Evolutionary conservation across 23 tunicate genomes (phyloP).

Genomic region (Ciona savignyi): DNA sequence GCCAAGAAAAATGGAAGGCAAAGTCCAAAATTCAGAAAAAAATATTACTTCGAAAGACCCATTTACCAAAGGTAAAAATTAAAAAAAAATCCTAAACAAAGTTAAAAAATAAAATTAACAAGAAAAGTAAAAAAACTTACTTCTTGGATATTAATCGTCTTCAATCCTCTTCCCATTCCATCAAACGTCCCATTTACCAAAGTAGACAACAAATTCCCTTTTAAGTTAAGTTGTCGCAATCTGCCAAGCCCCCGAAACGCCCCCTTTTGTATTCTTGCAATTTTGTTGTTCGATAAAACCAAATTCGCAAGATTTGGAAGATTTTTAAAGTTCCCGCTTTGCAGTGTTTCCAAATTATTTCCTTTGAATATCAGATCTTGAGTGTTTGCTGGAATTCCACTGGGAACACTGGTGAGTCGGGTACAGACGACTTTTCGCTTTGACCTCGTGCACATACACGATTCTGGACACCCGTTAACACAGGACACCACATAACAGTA

Average conservation of each 20-base stretch:
- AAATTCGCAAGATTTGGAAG: conserved; percentile 5
- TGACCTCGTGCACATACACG: conserved; percentile 19
- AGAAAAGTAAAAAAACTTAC: conserved; percentile 3
- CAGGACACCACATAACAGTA: background rate
- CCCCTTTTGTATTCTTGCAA: conserved; percentile 1
- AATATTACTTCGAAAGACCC: background rate
- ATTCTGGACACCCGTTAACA: conserved; percentile 10
- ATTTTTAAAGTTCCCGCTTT: conserved; percentile 4
- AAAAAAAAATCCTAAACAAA: too few species aligned
- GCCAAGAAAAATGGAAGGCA: background rate
- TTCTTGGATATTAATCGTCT: conserved; percentile 20
- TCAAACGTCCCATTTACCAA: conserved; percentile 20
- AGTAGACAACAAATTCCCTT: conserved; percentile 12
- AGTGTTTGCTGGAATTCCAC: conserved; percentile 11
- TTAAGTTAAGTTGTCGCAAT: conserved; percentile 20
- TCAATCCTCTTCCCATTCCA: conserved; percentile 13
- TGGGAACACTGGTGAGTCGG: background rate
- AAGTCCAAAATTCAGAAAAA: background rate
- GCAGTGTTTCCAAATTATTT: conserved; percentile 2
- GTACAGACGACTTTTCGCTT: conserved; percentile 19
- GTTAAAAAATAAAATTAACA: background rate
- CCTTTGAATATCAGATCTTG: conserved; percentile 24
- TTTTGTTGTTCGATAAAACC: conserved; percentile 20
- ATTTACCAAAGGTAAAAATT: too few species aligned
- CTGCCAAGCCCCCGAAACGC: conserved; percentile 19